Evolutionary conservation across 2,888 invertebrate species (phyloP), one percentile per base, ranked within the genome.

Genomic region (Temnothorax ravouxi): DNA sequence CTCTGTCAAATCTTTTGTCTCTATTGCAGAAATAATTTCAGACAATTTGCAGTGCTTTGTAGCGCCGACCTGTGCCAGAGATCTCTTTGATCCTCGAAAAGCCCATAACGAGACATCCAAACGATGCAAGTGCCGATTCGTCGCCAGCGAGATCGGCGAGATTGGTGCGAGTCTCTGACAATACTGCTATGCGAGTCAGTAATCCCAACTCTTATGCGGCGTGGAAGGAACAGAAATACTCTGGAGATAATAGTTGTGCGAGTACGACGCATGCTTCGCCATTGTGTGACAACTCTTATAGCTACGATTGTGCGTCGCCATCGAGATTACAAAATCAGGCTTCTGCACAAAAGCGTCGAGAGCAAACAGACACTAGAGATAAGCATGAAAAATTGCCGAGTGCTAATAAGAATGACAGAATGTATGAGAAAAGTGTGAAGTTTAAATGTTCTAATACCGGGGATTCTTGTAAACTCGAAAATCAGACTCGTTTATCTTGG

Each of bases 31-130:
- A 69, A 59, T 67, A 47, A 67, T 64, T 77, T 9, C 62, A 15
- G 3, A 56, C 9, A 44, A 83, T 84, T 91, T 92, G n/a, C 84
- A 93, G 93, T 84, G 83, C 29, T 83, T 91, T 44, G 86, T 91
- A 21, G 82, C 87, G 25, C 92, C 94, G 54, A 91, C 91, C 91
- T 13, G 94, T 94, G 11, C 93, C 94, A 13, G 94, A 94, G 79
- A 91, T 94, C 21, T 94, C 94, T n/a, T 85, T 94, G 67, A 91
- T 94, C 79, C 92, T 93, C 74, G 93, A 93, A 4, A 93, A 91
- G 80, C 82, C 89, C 44, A 34, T 74, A 50, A 54, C 18, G 3
- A 85, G 84, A 9, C 80, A 25, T 54, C 5, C 62, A 8, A 80
- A 89, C 47, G 76, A 77, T 67, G 50, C 72, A 15, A 56, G 29